Base-by-base conservation (phyloP, 2,113 vertebrate species). In the Zingel zingel region DNA sequence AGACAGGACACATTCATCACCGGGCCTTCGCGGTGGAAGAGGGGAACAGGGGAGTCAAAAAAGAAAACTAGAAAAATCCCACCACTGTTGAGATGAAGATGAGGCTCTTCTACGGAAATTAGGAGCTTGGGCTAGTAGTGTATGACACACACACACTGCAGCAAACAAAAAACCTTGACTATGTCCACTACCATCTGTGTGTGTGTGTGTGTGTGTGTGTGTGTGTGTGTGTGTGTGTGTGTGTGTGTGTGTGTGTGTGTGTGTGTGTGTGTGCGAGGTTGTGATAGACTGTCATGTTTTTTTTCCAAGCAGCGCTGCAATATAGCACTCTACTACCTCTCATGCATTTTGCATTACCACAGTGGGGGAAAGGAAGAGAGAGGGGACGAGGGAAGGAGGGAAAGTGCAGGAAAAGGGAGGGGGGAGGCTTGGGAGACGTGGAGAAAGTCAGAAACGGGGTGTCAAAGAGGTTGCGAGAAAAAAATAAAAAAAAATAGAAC, bases 281-380 rank as follows among this genome's bases (percentile, higher is more conserved):
- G 80, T 82, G 81, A 74, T 74, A 77, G 77, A 61, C 80, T 64
- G 50, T 51, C 47, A 69, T 84, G 73, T n/a, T 51, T 62, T 61
- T 45, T 56, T 73, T 30, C 21, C 50, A 51, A 62, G 48, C 43
- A 43, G 39, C 39, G 2, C 11, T 43, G 39, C 39, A 69, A 61
- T 56, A 81, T 21, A 69, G 56, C 48, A 62, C 75, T 83, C 77
- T 39, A n/a, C 77, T 33, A n/a, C 27, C 30, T 77, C 72, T 91
- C 84, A 89, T 91, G 33, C 81, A 88, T 89, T 89, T 90, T 92
- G 47, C 33, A 91, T 89, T 43, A 70, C 50, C 69, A 69, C 50
- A 58, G 66, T 36, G 56, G 54, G 47, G 36, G 51, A 25, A 56
- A 67, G 47, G 43, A 19, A 30, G 57, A 3, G 43, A 18, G 43